A percentile compares a stretch with the other conserved stretches of the same genome.
Conservation (phyloP, 2,113 vertebrate genomes). For the Alethe castanea region DNA sequence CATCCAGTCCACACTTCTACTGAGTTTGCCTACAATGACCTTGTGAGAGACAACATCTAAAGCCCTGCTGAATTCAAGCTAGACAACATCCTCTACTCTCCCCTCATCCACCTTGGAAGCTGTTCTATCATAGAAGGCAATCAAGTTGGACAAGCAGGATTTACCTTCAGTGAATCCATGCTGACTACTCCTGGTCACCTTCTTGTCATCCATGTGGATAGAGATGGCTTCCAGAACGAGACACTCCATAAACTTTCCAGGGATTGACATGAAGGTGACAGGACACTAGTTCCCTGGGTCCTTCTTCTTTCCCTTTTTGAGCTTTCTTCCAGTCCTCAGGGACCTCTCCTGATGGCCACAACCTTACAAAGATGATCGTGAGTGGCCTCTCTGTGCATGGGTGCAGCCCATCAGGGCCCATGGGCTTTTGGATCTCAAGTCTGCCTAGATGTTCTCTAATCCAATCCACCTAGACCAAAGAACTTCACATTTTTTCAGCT, state of each 20-base stretch:
- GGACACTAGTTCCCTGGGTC: neutral
- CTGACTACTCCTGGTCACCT: neutral
- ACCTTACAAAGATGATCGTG: neutral
- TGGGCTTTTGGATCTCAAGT: neutral
- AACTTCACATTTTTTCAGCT: neutral
- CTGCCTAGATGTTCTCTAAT: neutral
- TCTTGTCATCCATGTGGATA: neutral
- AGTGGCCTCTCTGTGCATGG: accelerated
- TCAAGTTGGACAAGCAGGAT: neutral
- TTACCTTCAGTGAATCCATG: neutral
- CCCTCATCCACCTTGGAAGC: neutral
- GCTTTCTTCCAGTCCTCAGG: neutral
- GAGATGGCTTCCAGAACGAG: neutral
- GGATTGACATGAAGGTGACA: neutral
- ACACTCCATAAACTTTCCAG: neutral
- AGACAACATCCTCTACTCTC: neutral
- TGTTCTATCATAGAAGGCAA: neutral
- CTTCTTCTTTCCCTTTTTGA: neutral
- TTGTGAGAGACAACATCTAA: neutral
- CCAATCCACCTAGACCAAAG: neutral
- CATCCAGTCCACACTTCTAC: neutral
- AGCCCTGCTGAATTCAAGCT: neutral
- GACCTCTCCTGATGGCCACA: accelerated
- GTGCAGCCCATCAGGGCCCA: accelerated
- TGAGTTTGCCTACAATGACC: neutral